Conservation (phyloP, 2,888 invertebrate genomes). For the Polymixis flavicincta region DNA sequence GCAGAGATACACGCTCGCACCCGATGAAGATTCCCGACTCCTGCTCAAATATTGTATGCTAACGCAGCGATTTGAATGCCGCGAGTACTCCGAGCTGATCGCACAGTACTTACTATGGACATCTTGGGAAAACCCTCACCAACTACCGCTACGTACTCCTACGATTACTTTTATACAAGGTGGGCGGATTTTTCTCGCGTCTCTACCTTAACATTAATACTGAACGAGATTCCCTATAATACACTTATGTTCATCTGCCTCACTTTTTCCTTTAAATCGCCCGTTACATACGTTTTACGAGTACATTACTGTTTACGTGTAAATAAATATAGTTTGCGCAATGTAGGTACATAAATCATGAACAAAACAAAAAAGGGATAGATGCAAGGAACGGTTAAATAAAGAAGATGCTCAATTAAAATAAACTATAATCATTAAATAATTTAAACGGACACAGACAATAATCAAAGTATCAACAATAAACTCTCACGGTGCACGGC, state of each 20-base stretch:
- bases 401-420: too few relatives aligned
- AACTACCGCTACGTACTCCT: conserved; percentile 54
- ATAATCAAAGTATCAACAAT: conserved; percentile 26
- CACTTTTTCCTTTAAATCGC: conserved; percentile 38
- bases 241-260: conserved; percentile 27
- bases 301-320: conserved; percentile 30
- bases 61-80: conserved; percentile 81
- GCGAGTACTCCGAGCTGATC: conserved; percentile 68
- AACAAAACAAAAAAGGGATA: neutral
- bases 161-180: conserved; percentile 73
- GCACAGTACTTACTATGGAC: conserved; percentile 68
- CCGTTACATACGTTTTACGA: conserved; percentile 37
- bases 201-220: conserved; percentile 64
- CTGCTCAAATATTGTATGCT: conserved; percentile 78
- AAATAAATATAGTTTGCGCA: conserved; percentile 19
- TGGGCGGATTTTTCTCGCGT: conserved; percentile 65
- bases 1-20: conserved; percentile 67
- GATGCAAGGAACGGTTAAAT: neutral
- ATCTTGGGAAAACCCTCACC: conserved; percentile 74
- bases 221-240: conserved; percentile 65
- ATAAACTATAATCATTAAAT: neutral
- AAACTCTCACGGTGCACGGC: conserved; percentile 24
- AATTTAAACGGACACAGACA: neutral
- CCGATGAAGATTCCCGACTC: conserved; percentile 72
- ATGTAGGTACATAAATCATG: neutral